Evolutionary conservation across 2,113 vertebrate species (phyloP), one percentile per base, ranked within the genome.

Genomic region (Dromas ardeola): DNA sequence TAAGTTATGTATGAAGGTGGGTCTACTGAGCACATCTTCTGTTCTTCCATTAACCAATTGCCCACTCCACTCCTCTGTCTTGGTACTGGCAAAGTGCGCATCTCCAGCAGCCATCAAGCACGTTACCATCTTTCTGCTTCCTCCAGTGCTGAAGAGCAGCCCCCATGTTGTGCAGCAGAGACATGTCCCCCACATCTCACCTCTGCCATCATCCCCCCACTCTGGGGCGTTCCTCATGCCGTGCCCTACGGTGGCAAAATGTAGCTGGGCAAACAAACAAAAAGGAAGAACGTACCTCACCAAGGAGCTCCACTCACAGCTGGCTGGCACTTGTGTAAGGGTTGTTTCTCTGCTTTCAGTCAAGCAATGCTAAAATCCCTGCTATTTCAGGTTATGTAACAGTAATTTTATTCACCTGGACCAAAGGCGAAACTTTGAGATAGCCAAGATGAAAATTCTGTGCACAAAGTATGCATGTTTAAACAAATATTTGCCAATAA

Each of bases 151-250:
- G 26, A 45, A 40, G 29, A 67, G 45, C 52, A 66, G 52, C 20
- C 18, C 38, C 8, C 0, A 2, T 6, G 27, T 43, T 56, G 25
- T 25, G 29, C 11, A 30, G 59, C 25, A 47, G 32, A 72, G 38
- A 15, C 4, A 2, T 1, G 18, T 38, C 7, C 25, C 32, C 40
- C 7, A 4, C 1, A 0, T 15, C 29, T 55, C 66, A 53, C 47
- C 32, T 61, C 40, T 55, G 21, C 38, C 70, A 20, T 27, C 13
- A 2, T 40, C 20, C 12, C 30, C 20, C 9, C 1, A 1, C 53
- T 26, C 42, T 11, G 42, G 36, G 17, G 42, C 36, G 30, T 20
- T 67, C 47, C 34, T 36, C 36, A 27, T 36, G 20, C 9, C 13
- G 18, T 13, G 21, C 15, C 34, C 22, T 4, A 4, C 3, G 11